These are phyloP conservation scores for Empidonax alnorum DNA, from an alignment of 2,113 vertebrate genomes.

Conservation along the genomic window DNA sequence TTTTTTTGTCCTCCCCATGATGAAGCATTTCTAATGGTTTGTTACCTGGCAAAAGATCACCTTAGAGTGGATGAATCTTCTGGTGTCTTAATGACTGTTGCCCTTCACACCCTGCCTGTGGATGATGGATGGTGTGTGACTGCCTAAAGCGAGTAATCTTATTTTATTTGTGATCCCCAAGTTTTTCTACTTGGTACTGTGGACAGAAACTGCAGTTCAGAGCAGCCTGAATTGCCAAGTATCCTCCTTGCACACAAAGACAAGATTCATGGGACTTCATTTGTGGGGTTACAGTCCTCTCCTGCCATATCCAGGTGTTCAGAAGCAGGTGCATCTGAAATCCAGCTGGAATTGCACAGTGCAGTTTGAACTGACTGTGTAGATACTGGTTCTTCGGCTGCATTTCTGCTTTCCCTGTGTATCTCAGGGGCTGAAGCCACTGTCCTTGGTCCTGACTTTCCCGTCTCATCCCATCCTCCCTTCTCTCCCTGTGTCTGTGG, in stretches of 20 bases:
- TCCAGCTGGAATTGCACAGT: background rate
- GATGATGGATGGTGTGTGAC: background rate
- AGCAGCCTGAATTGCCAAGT: background rate
- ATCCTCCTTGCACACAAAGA: background rate
- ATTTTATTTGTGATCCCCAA: background rate
- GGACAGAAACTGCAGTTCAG: background rate
- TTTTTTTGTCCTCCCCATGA: accelerated
- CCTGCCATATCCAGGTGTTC: background rate
- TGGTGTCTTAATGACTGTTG: background rate
- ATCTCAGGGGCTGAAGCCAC: background rate
- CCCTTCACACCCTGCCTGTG: background rate
- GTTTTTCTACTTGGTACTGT: background rate
- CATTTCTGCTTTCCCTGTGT: background rate
- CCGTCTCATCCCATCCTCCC: background rate
- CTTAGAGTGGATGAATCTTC: background rate
- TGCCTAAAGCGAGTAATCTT: background rate
- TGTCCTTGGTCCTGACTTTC: background rate
- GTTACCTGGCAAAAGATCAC: background rate
- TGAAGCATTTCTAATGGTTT: background rate
- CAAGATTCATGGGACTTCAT: background rate
- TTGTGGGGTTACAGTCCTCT: background rate
- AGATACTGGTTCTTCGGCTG: background rate
- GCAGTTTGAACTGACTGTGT: background rate
- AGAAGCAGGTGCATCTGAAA: background rate
- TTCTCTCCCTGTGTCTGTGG: background rate